Conservation (phyloP, 2,888 invertebrate genomes). For the Conistra vaccinii region DNA sequence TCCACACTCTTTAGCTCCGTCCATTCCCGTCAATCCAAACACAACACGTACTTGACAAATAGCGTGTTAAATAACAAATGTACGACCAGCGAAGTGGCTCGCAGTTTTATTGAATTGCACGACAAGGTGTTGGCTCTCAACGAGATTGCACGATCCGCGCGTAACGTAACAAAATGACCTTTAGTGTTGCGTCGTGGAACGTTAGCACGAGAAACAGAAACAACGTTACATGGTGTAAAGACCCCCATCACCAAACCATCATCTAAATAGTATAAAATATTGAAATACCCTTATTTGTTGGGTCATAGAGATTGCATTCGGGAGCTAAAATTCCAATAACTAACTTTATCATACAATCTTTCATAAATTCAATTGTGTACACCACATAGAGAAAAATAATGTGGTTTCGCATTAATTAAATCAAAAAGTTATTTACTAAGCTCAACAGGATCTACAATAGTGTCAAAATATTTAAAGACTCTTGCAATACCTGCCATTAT, state of each 20-base stretch:
- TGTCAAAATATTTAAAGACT: background rate
- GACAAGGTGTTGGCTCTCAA: constrained; percentile 68
- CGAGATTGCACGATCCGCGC: constrained; percentile 67
- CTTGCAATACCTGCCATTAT: background rate
- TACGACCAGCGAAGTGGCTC: constrained; percentile 63
- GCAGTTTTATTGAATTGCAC: constrained; percentile 63
- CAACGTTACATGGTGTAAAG: background rate
- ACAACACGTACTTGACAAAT: constrained; percentile 51
- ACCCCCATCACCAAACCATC: no score
- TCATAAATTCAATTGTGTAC: background rate
- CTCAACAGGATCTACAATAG: no score
- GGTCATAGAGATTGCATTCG: background rate
- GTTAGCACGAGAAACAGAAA: constrained; percentile 6
- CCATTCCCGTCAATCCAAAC: constrained; percentile 26
- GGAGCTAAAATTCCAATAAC: background rate
- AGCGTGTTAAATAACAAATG: constrained; percentile 67
- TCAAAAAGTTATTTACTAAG: background rate
- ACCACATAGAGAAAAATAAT: background rate
- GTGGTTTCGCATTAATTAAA: background rate
- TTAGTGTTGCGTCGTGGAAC: constrained; percentile 29
- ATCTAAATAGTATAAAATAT: background rate
- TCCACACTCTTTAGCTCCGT: background rate
- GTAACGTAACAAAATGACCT: constrained; percentile 54
- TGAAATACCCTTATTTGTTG: background rate
- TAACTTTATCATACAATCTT: background rate